Evolutionary conservation across 2,888 invertebrate species (phyloP).

Genomic region (Corythucha ciliata): DNA sequence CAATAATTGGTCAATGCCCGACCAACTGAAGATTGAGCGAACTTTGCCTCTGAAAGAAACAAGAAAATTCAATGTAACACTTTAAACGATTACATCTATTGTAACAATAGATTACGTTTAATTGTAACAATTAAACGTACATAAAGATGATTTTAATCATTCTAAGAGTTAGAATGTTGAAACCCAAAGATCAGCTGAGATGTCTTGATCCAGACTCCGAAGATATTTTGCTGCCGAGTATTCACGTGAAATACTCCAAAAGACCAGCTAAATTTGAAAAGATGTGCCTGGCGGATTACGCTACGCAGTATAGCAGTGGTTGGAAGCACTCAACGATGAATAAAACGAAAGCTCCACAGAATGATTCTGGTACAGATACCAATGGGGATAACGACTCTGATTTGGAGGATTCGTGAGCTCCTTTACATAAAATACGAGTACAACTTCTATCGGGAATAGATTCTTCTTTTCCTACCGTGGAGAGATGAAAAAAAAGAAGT

Average conservation of each 20-base stretch:
- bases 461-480: slow-evolving; percentile 20
- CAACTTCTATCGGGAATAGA: slow-evolving; percentile 23
- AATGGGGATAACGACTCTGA: background rate
- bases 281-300: slow-evolving; percentile 15
- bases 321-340: background rate
- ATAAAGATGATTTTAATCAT: slow-evolving; percentile 14
- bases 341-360: background rate
- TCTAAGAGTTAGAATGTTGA: background rate
- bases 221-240: slow-evolving; percentile 8
- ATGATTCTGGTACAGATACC: background rate
- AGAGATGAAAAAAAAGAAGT: slow-evolving; percentile 23
- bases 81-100: no score
- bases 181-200: background rate
- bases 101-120: no score
- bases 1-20: slow-evolving; percentile 17
- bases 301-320: background rate
- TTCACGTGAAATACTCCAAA: slow-evolving; percentile 14
- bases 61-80: slow-evolving; percentile 11
- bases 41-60: slow-evolving; percentile 11
- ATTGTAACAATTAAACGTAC: no score
- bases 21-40: slow-evolving; percentile 13
- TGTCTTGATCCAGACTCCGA: slow-evolving; percentile 1
- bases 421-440: slow-evolving; percentile 13
- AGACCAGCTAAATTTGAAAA: background rate
- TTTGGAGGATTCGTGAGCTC: background rate